A percentile compares a stretch with the other conserved stretches of the same genome.
Conservation (phyloP, 2,113 vertebrate species). For the Lycocorax pyrrhopterus region DNA sequence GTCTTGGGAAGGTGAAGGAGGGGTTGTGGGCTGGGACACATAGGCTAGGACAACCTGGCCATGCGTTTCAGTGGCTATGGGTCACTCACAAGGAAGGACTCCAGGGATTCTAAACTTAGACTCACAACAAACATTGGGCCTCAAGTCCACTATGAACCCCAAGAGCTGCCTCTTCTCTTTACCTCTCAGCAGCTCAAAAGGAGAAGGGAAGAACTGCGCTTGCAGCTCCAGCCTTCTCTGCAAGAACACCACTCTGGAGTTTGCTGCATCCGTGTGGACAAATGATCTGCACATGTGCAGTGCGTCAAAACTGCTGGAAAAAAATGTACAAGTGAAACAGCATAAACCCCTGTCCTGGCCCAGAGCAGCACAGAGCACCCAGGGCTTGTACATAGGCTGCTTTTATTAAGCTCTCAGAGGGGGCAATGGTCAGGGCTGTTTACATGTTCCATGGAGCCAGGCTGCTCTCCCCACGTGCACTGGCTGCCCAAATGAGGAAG, state of each 20-base stretch:
- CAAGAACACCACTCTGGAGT: not conserved
- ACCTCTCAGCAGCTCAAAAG: not conserved
- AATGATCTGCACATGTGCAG: not conserved
- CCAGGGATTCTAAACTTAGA: not conserved
- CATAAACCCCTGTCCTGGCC: not conserved
- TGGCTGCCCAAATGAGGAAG: not conserved
- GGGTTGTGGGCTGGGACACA: not conserved
- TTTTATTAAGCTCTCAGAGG: not conserved
- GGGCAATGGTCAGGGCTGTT: rapidly evolving
- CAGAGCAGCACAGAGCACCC: not conserved
- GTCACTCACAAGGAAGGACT: not conserved
- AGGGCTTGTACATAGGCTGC: not conserved
- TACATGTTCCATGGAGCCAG: not conserved
- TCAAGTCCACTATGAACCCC: not conserved
- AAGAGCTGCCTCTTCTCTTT: not conserved
- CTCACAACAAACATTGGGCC: rapidly evolving
- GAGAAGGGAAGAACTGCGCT: not conserved
- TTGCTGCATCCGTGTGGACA: not conserved
- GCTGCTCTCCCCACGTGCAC: rapidly evolving
- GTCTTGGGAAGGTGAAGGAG: not conserved
- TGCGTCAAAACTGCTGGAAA: not conserved
- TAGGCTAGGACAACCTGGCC: not conserved
- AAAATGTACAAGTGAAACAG: not conserved
- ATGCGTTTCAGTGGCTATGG: not conserved
- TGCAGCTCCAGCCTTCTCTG: not conserved